Evolutionary conservation across 2,113 vertebrate species (phyloP).

Genomic region (Sinocyclocheilus grahami): DNA sequence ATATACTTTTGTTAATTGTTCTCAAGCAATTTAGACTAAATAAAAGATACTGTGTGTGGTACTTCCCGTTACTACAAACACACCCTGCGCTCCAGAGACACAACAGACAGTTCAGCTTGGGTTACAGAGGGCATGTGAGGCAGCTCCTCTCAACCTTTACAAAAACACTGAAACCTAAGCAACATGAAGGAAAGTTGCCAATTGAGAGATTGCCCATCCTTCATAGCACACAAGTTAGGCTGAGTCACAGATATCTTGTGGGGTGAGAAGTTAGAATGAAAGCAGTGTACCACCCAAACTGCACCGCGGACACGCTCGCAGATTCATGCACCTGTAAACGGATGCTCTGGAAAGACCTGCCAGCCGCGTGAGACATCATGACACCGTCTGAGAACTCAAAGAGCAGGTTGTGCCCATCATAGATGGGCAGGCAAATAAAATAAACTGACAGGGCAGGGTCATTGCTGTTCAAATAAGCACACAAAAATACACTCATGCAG

Average conservation of each 20-base stretch:
- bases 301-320: neutral
- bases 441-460: neutral
- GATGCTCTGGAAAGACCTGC: neutral
- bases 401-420: neutral
- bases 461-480: neutral
- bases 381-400: slow-evolving; percentile 40
- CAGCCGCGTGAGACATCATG: slow-evolving; percentile 38
- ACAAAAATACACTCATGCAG: neutral
- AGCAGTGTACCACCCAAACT: neutral
- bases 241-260: neutral
- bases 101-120: neutral
- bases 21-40: neutral
- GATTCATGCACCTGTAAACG: neutral
- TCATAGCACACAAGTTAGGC: neutral
- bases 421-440: neutral
- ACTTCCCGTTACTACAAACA: neutral
- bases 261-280: neutral
- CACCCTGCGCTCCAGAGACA: neutral
- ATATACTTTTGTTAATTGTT: neutral
- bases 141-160: neutral
- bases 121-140: neutral
- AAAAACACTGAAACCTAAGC: neutral
- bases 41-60: neutral
- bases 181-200: neutral
- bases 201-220: neutral